Evolutionary conservation across 1,140 invertebrate species (phyloP).

Genomic region (Trypoxylus dichotomus): DNA sequence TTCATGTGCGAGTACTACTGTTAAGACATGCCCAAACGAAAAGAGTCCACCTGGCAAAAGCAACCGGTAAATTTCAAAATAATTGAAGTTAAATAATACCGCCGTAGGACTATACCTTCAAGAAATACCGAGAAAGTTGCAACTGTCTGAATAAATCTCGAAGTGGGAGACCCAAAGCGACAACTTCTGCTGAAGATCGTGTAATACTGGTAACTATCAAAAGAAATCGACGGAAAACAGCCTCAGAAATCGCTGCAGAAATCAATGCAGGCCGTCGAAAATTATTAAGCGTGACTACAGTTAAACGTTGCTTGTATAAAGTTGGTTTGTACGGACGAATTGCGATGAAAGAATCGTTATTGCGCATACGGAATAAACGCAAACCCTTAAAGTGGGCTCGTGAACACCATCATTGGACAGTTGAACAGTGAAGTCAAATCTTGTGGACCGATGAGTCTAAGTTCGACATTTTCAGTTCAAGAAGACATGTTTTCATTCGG

Average conservation of each 20-base stretch:
- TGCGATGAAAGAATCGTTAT: conserved; percentile 11
- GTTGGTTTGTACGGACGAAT: background rate
- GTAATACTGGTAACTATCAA: conserved; percentile 10
- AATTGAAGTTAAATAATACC: background rate
- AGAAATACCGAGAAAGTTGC: background rate
- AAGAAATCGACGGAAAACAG: conserved; percentile 18
- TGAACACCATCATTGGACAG: background rate
- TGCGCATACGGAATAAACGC: background rate
- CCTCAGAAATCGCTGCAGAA: conserved; percentile 21
- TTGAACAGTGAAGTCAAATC: conserved; percentile 23
- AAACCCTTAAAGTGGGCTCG: conserved; percentile 13
- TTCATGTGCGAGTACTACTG: no score
- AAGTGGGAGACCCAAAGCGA: background rate
- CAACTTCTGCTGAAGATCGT: background rate
- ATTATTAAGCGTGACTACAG: background rate
- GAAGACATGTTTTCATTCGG: conserved; percentile 36
- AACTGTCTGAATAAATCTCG: background rate
- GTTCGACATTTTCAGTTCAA: conserved; percentile 29
- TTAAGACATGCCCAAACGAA: no score
- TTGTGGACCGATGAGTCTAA: conserved; percentile 27
- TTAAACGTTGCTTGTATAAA: conserved; percentile 1
- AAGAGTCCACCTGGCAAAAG: conserved; percentile 12
- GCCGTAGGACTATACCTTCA: background rate
- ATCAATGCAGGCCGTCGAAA: conserved; percentile 1
- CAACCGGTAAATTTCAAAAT: background rate